Evolutionary conservation across 2,113 vertebrate genomes (phyloP).

Genomic region (Anolis sagrei): DNA sequence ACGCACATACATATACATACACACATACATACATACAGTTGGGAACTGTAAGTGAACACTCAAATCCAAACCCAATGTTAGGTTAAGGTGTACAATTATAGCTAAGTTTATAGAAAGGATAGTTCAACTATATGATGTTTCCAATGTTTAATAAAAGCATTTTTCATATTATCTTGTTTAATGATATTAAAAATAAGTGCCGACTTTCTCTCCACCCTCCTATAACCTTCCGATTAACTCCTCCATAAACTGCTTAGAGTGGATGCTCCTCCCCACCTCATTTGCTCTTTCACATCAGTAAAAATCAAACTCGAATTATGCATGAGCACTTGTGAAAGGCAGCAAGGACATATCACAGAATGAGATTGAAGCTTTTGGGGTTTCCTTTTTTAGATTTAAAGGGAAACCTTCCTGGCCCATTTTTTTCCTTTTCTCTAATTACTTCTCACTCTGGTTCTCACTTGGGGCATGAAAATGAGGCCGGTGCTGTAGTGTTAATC

Average conservation of each 20-base stretch:
- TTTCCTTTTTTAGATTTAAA: constrained; percentile 28
- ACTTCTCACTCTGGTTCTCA: not conserved
- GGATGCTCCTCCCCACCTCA: not conserved
- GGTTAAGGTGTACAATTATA: not conserved
- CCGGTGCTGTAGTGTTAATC: not conserved
- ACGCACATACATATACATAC: too few species aligned
- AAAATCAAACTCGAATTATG: constrained; percentile 1
- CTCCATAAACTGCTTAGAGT: not conserved
- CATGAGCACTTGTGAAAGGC: not conserved
- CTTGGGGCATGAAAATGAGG: not conserved
- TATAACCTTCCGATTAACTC: not conserved
- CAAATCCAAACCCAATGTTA: not conserved
- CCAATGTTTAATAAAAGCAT: not conserved
- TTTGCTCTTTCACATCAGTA: not conserved
- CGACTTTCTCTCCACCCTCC: not conserved
- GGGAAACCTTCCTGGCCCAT: not conserved
- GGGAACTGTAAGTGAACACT: not conserved
- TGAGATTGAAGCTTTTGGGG: not conserved
- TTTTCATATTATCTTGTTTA: not conserved
- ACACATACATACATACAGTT: too few species aligned
- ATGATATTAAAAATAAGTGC: not conserved
- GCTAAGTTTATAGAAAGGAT: not conserved
- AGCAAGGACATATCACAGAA: constrained; percentile 10
- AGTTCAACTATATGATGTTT: not conserved
- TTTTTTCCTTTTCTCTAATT: not conserved